Evolutionary conservation across 2,797 vertebrate species (phyloP).

Genomic region (Parauchenoglanis punctatus): DNA sequence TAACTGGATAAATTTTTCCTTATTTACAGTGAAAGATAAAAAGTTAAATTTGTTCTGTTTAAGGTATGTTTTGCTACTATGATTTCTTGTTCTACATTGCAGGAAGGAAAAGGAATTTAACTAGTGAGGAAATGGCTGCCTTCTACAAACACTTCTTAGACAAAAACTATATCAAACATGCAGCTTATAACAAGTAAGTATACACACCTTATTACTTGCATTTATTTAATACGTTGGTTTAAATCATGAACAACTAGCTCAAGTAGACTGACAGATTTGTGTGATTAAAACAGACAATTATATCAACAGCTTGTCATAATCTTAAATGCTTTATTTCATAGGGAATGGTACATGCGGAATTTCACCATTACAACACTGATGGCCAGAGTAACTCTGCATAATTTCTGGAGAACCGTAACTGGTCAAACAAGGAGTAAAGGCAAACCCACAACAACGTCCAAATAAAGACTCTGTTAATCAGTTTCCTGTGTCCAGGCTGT

Average conservation of each 20-base stretch:
- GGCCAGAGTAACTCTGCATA: constrained; percentile 81
- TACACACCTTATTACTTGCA: not conserved
- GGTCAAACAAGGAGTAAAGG: constrained; percentile 54
- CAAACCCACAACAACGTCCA: constrained; percentile 30
- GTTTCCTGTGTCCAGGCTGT: not conserved
- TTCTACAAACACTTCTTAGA: constrained; percentile 94
- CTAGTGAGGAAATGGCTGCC: constrained; percentile 90
- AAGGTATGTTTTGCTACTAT: not conserved
- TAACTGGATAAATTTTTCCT: not conserved
- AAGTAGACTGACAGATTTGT: not conserved
- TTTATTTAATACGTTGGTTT: not conserved
- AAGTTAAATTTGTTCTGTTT: not conserved
- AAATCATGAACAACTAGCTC: not conserved
- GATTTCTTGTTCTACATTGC: constrained; percentile 48
- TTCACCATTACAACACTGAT: constrained; percentile 91
- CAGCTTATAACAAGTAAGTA: constrained; percentile 89
- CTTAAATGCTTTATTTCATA: constrained; percentile 56
- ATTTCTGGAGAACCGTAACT: constrained; percentile 75
- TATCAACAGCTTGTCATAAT: not conserved
- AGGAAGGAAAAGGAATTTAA: constrained; percentile 82
- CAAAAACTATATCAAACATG: constrained; percentile 84
- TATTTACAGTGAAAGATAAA: not conserved
- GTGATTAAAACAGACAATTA: not conserved
- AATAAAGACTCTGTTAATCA: constrained; percentile 41
- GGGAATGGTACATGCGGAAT: constrained; percentile 95